These are phyloP conservation scores for Eudemis profundana DNA, from an alignment of 2,888 invertebrate species.

Conservation along the genomic window DNA sequence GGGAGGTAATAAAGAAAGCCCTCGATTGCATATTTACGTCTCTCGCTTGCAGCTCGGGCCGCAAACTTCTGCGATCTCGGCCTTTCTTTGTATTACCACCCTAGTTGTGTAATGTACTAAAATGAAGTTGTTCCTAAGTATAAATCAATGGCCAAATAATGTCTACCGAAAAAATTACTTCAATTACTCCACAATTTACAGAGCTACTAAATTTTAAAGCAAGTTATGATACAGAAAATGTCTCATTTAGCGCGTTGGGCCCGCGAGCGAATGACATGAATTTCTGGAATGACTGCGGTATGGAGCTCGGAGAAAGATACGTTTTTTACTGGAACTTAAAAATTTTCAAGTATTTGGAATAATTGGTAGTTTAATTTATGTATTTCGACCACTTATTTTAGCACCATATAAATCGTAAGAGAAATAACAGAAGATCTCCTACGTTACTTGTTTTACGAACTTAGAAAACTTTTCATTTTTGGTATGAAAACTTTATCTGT, in stretches of 20 bases:
- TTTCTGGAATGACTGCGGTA: slow-evolving; percentile 58
- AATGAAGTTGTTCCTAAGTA: neutral
- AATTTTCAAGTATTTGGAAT: slow-evolving; percentile 3
- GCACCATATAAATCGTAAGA: no score
- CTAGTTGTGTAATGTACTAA: no score
- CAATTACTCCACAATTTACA: slow-evolving; percentile 52
- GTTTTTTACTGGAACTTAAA: slow-evolving; percentile 24
- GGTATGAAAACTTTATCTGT: neutral
- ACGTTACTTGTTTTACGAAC: no score
- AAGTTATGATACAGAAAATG: slow-evolving; percentile 65
- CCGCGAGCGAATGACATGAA: slow-evolving; percentile 56
- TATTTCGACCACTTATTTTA: no score
- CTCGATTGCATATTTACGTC: no score
- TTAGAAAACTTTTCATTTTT: no score
- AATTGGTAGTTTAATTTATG: slow-evolving; percentile 4
- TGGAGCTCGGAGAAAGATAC: slow-evolving; percentile 41
- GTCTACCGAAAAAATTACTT: slow-evolving; percentile 10
- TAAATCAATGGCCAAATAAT: neutral
- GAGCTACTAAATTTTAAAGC: slow-evolving; percentile 53
- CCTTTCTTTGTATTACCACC: no score
- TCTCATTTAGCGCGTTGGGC: slow-evolving; percentile 62
- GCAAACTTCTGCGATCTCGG: no score
- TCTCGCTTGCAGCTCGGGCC: no score
- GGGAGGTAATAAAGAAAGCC: no score
- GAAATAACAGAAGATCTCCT: no score